Evolutionary conservation across 2,797 vertebrate genomes (phyloP), one percentile per base, ranked within the genome.

Genomic region (Hapalemur alaotrensis): DNA sequence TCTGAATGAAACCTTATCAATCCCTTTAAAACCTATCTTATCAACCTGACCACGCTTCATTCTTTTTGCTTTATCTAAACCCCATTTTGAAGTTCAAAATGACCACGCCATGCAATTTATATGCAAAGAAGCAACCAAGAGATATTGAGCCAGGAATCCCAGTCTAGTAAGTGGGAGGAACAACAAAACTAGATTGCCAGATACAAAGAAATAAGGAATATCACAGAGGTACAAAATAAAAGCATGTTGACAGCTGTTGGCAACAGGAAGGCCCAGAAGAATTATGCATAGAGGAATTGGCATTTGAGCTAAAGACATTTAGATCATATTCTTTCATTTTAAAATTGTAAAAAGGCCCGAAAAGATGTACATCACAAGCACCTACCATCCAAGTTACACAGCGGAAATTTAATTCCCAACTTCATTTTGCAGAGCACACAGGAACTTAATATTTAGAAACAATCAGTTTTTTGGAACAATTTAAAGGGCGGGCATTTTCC

Each of bases 281-380:
- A 28, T 41, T 17, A 9, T 67, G 32, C 38, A 23, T 0, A 65
- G n/a, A 57, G 43, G 52, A 86, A 65, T 0, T 54, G 73, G 30
- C 28, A 67, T 54, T 32, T 30, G 23, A 48, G 6, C 13, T 83
- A 82, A 89, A 5, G n/a, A 78, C 28, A 35, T 50, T 90, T 70
- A 76, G 14, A 72, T 86, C 28, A 50, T 69, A 67, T 79, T 65
- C 32, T 96, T 97, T 97, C 75, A 89, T 94, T 67, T 96, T 97
- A 85, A 91, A 96, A 57, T 57, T 84, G 65, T 63, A 43, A 84
- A 96, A 95, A 50, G 4, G 6, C 88, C 83, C 88, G 41, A 87
- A 97, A 96, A 23, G 2, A 54, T 84, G 17, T 35, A 89, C 23
- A 83, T 83, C 46, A 54, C 92, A 96, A 96, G 48, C 67, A 93